Conservation (phyloP, 2,113 vertebrate species). For the Phoxinus phoxinus region DNA sequence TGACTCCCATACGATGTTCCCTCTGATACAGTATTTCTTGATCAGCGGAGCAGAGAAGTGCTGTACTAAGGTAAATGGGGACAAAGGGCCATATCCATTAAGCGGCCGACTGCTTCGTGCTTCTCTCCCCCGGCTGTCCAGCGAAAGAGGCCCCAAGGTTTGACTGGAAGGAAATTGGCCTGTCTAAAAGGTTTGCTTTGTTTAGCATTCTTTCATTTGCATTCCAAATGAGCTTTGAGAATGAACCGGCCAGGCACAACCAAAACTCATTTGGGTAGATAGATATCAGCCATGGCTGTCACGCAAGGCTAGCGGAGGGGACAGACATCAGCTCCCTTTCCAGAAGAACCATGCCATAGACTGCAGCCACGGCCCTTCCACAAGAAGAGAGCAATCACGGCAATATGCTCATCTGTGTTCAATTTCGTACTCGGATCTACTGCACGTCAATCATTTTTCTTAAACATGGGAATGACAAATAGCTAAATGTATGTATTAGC, state of each 20-base stretch:
- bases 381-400: slow-evolving; percentile 30
- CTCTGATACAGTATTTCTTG: slow-evolving; percentile 51
- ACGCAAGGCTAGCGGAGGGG: slow-evolving; percentile 71
- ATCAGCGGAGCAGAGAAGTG: slow-evolving; percentile 51
- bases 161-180: slow-evolving; percentile 60
- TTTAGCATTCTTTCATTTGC: slow-evolving; percentile 75
- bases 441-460: background rate
- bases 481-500: background rate
- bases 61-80: slow-evolving; percentile 37
- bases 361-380: background rate
- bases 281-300: slow-evolving; percentile 73
- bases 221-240: slow-evolving; percentile 77
- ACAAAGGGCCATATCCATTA: slow-evolving; percentile 55
- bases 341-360: slow-evolving; percentile 24
- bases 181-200: slow-evolving; percentile 76
- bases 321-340: slow-evolving; percentile 56
- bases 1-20: slow-evolving; percentile 18
- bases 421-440: background rate
- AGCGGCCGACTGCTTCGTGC: slow-evolving; percentile 34
- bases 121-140: slow-evolving; percentile 50
- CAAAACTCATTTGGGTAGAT: slow-evolving; percentile 82
- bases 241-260: slow-evolving; percentile 66
- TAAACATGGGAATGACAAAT: background rate
- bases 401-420: background rate
- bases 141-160: slow-evolving; percentile 33